A percentile compares a stretch with the other conserved stretches of the same genome.
These are phyloP conservation scores for Saguinus midas DNA, from an alignment of 2,113 vertebrate species.

Conservation along the genomic window DNA sequence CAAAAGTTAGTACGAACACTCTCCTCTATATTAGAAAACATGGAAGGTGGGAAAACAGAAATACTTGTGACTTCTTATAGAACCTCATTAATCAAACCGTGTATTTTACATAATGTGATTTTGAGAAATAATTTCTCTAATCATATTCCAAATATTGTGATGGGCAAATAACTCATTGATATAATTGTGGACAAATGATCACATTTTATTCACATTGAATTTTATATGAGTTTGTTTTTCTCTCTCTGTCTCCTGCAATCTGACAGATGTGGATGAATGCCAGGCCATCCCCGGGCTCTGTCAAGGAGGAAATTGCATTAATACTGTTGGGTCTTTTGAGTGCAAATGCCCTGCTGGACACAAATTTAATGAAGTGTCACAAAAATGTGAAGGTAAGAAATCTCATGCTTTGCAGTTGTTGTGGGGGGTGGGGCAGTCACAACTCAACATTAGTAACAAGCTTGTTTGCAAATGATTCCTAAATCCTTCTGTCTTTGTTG, in stretches of 20 bases:
- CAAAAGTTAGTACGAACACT: constrained; percentile 51
- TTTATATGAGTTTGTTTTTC: constrained; percentile 56
- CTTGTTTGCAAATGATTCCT: constrained; percentile 57
- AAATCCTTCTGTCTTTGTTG: constrained; percentile 53
- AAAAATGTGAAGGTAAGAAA: constrained; percentile 98
- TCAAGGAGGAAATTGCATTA: constrained; percentile 99
- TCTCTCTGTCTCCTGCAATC: constrained; percentile 67
- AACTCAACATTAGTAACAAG: not conserved
- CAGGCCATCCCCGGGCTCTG: constrained; percentile 99
- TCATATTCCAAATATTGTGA: constrained; percentile 57
- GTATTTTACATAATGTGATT: constrained; percentile 54
- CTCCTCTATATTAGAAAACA: constrained; percentile 44
- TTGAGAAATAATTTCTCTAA: constrained; percentile 65
- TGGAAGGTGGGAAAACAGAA: constrained; percentile 68
- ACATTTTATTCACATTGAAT: constrained; percentile 73
- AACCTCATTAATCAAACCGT: constrained; percentile 56
- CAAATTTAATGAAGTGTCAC: constrained; percentile 97
- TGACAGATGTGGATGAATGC: constrained; percentile 98
- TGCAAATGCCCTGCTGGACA: constrained; percentile 99
- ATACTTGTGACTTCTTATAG: constrained; percentile 62
- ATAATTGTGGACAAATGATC: constrained; percentile 66
- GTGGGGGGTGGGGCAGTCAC: not conserved
- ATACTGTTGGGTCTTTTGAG: constrained; percentile 99
- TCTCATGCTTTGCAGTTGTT: constrained; percentile 61
- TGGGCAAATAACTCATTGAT: constrained; percentile 47